Conservation (phyloP, 2,888 invertebrate species). For the Drosophila birchii region DNA sequence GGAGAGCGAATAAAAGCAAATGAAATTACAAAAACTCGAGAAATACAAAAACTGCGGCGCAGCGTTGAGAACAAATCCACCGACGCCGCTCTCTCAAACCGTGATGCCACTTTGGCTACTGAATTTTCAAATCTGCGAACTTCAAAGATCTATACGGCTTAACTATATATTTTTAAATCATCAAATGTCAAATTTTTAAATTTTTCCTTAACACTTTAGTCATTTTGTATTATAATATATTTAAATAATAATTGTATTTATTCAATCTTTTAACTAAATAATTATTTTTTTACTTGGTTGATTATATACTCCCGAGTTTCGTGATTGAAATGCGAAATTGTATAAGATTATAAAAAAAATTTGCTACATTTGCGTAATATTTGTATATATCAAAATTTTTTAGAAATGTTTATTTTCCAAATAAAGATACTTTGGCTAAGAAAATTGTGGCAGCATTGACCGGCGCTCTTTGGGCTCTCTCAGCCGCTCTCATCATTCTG, state of each 20-base stretch:
- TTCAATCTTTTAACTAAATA: no score
- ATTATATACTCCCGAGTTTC: no score
- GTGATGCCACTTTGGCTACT: neutral
- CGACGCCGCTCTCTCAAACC: conserved; percentile 75
- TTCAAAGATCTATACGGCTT: neutral
- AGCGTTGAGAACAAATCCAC: conserved; percentile 73
- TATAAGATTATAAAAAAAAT: no score
- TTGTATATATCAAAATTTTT: neutral
- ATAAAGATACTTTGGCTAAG: neutral
- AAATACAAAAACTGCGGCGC: conserved; percentile 32
- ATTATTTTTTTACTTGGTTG: no score
- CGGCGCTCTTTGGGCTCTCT: conserved; percentile 7
- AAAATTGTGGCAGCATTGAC: neutral
- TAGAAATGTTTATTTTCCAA: neutral
- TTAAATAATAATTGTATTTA: no score
- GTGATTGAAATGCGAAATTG: no score
- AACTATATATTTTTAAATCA: neutral
- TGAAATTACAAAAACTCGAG: conserved; percentile 14
- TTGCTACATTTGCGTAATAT: no score
- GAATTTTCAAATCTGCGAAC: neutral
- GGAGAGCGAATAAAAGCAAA: conserved; percentile 22
- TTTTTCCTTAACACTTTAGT: no score
- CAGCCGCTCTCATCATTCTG: conserved; percentile 14
- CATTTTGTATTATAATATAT: no score
- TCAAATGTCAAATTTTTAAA: no score